Conservation (phyloP, 1,140 invertebrate species). For the Mizuhopecten yessoensis region DNA sequence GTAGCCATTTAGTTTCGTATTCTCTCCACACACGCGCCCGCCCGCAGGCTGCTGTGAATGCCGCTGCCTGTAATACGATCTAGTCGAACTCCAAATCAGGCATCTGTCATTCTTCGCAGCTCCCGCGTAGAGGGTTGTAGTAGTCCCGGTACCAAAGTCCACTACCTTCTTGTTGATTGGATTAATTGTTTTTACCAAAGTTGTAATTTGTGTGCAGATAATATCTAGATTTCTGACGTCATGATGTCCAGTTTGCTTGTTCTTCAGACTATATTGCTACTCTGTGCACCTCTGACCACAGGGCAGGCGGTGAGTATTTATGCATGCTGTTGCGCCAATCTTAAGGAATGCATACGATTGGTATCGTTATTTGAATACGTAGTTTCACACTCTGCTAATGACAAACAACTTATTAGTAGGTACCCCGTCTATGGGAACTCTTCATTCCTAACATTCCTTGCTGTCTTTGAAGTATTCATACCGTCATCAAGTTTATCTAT, state of each 20-base stretch:
- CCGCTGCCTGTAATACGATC: not conserved
- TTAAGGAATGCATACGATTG: not conserved
- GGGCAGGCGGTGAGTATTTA: not conserved
- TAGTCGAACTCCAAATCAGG: conserved; percentile 5
- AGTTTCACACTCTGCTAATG: not conserved
- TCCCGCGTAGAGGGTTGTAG: not conserved
- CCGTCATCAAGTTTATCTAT: not conserved
- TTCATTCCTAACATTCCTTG: not conserved
- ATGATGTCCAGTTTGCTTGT: conserved; percentile 21
- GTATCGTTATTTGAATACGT: not conserved
- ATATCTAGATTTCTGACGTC: not conserved
- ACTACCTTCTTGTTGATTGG: not conserved
- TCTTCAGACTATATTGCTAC: not conserved
- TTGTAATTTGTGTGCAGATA: not conserved
- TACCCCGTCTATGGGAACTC: not conserved
- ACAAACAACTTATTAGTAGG: not conserved
- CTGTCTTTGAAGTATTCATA: not conserved
- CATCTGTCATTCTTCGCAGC: not conserved
- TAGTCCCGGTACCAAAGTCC: not conserved
- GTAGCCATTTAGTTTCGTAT: not conserved
- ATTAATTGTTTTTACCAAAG: not conserved
- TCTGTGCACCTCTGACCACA: not conserved
- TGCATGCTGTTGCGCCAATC: not conserved
- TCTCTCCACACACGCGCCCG: not conserved
- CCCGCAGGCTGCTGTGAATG: not conserved